These are phyloP conservation scores for Ladona fulva DNA, from an alignment of 1,140 invertebrate genomes.

Conservation along the genomic window DNA sequence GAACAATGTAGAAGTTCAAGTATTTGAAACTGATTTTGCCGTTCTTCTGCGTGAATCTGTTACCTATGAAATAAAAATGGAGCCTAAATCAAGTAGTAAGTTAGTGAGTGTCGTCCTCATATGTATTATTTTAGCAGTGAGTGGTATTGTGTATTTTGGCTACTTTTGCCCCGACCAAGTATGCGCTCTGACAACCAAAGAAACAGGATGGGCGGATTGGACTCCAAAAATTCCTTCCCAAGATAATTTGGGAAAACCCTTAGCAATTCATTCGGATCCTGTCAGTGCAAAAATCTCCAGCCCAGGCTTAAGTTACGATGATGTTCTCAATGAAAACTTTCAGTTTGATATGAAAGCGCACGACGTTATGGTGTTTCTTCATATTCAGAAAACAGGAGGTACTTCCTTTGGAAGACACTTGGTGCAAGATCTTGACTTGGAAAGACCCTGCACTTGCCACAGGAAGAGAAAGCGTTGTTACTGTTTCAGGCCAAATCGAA, in stretches of 20 bases:
- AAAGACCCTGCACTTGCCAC: conserved; percentile 80
- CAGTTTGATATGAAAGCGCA: conserved; percentile 80
- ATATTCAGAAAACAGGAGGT: conserved; percentile 93
- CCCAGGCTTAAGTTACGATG: conserved; percentile 62
- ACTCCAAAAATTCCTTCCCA: conserved; percentile 34
- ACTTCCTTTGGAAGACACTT: conserved; percentile 93
- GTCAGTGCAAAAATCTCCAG: conserved; percentile 27
- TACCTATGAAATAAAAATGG: conserved; percentile 67
- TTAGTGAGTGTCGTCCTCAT: conserved; percentile 64
- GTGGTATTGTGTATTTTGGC: conserved; percentile 75
- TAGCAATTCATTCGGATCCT: conserved; percentile 37
- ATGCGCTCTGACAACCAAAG: conserved; percentile 61
- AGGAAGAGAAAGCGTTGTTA: conserved; percentile 78
- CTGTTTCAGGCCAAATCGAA: conserved; percentile 81
- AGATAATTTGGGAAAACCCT: conserved; percentile 47
- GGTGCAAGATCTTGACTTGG: conserved; percentile 83
- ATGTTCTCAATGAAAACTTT: conserved; percentile 75
- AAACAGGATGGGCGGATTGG: conserved; percentile 37
- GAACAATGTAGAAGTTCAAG: conserved; percentile 67
- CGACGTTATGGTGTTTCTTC: conserved; percentile 96
- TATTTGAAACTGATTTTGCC: conserved; percentile 61
- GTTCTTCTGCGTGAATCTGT: conserved; percentile 52
- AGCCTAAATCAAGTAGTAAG: conserved; percentile 50
- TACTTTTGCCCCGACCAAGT: conserved; percentile 82
- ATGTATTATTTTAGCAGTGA: conserved; percentile 65